Percentiles rank a stretch among this genome's conserved stretches.
phyloP scores from a whole-genome alignment of 2,113 vertebrate genomes.

The Manacus vitellinus region DNA sequence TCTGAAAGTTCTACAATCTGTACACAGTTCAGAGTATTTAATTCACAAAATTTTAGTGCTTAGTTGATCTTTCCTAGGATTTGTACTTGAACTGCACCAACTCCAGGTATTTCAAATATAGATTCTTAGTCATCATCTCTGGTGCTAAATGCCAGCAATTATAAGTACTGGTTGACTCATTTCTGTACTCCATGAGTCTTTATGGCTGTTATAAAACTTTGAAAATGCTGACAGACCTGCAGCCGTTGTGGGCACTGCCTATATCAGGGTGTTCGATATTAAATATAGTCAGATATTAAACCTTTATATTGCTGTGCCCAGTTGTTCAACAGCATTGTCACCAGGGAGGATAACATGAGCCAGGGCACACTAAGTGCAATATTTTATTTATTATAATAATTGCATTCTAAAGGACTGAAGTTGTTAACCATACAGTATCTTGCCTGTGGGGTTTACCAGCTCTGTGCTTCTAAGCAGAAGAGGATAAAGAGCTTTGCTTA shows the following conservation, averaged over 20 bases:
- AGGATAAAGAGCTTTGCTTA: neutral
- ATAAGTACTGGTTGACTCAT: slow-evolving; percentile 57
- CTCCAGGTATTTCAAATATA: slow-evolving; percentile 52
- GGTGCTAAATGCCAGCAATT: slow-evolving; percentile 48
- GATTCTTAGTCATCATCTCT: slow-evolving; percentile 56
- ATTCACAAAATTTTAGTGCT: neutral
- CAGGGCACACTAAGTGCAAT: neutral
- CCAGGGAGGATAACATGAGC: neutral
- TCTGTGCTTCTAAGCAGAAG: neutral
- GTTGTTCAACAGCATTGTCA: slow-evolving; percentile 26
- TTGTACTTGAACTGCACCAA: slow-evolving; percentile 31
- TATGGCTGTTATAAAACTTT: slow-evolving; percentile 43
- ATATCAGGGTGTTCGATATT: neutral
- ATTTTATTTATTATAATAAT: slow-evolving; percentile 24
- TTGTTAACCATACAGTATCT: neutral
- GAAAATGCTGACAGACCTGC: slow-evolving; percentile 44
- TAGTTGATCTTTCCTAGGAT: neutral
- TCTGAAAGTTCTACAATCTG: neutral
- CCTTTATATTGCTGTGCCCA: neutral
- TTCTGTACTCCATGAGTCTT: slow-evolving; percentile 20
- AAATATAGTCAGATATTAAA: slow-evolving; percentile 28
- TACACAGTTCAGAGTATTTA: neutral
- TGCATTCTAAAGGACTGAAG: neutral
- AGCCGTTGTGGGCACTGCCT: neutral
- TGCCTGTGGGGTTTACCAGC: neutral